A percentile compares a stretch with the other conserved stretches of the same genome.
Conservation (phyloP, 2,888 invertebrate genomes). For the Netelia fuscicornis region DNA sequence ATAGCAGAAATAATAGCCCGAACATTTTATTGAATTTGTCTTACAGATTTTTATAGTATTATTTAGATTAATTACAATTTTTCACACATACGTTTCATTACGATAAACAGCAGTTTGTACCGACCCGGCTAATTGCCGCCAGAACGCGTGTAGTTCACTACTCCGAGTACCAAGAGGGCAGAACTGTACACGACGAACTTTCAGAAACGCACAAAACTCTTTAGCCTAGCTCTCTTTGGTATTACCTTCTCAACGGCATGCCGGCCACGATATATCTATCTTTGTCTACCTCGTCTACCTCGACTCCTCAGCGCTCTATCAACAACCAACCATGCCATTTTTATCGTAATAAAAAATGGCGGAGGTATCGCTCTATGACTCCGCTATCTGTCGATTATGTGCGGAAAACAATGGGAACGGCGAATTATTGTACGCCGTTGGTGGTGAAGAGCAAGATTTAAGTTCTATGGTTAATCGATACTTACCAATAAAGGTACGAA, state of each 20-base stretch:
- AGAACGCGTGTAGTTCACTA: not conserved
- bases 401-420: conserved; percentile 90
- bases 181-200: not conserved
- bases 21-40: not conserved
- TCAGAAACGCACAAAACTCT: not conserved
- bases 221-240: not conserved
- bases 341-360: conserved; percentile 73
- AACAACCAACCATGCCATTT: conserved; percentile 31
- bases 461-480: conserved; percentile 90
- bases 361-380: conserved; percentile 87
- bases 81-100: not conserved
- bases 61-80: not conserved
- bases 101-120: not conserved
- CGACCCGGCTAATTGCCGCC: not conserved
- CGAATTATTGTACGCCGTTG: conserved; percentile 87
- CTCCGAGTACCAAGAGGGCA: not conserved
- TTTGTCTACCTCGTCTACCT: not conserved
- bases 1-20: not conserved
- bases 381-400: conserved; percentile 91
- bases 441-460: conserved; percentile 86
- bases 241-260: not conserved
- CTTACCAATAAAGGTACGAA: conserved; percentile 90
- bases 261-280: not conserved
- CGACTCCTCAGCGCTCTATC: conserved; percentile 28
- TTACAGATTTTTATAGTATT: not conserved